phyloP scores from a whole-genome alignment of 2,888 invertebrate genomes.

The Ennomos fuscantarius region DNA sequence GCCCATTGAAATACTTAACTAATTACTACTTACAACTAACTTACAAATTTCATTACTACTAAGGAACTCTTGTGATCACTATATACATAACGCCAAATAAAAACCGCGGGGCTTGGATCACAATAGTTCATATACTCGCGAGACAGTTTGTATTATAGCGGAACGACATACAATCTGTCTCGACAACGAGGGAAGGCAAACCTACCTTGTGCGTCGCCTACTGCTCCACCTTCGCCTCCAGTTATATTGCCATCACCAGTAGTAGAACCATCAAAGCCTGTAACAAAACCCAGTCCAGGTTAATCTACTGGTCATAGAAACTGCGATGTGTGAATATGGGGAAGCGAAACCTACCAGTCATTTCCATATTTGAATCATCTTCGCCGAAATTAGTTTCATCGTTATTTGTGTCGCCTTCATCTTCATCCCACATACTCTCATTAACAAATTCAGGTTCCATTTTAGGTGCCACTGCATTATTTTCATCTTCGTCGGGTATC shows the following conservation, averaged over 20 bases:
- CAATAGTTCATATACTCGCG: slow-evolving; percentile 29
- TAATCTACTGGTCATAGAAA: too few relatives aligned
- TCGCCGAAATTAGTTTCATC: slow-evolving; percentile 87
- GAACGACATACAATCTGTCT: slow-evolving; percentile 18
- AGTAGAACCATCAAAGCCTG: slow-evolving; percentile 81
- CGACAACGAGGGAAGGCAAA: slow-evolving; percentile 51
- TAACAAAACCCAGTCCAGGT: slow-evolving; percentile 8
- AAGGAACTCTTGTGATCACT: slow-evolving; percentile 48
- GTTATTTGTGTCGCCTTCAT: slow-evolving; percentile 86
- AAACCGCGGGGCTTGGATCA: slow-evolving; percentile 26
- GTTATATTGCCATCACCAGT: slow-evolving; percentile 82
- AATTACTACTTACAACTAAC: slow-evolving; percentile 13
- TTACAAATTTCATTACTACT: slow-evolving; percentile 81
- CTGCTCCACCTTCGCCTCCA: slow-evolving; percentile 82
- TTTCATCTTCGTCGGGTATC: slow-evolving; percentile 83
- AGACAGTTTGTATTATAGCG: slow-evolving; percentile 31
- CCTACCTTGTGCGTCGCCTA: slow-evolving; percentile 86
- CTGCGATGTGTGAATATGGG: background rate
- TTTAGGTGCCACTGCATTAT: slow-evolving; percentile 86
- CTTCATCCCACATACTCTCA: slow-evolving; percentile 85
- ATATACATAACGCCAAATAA: background rate
- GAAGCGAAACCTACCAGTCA: slow-evolving; percentile 72
- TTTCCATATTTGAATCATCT: slow-evolving; percentile 88
- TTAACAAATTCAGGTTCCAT: slow-evolving; percentile 88
- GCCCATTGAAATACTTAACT: background rate